Conservation (phyloP, 2,113 vertebrate genomes). For the Accipiter virgatus region DNA sequence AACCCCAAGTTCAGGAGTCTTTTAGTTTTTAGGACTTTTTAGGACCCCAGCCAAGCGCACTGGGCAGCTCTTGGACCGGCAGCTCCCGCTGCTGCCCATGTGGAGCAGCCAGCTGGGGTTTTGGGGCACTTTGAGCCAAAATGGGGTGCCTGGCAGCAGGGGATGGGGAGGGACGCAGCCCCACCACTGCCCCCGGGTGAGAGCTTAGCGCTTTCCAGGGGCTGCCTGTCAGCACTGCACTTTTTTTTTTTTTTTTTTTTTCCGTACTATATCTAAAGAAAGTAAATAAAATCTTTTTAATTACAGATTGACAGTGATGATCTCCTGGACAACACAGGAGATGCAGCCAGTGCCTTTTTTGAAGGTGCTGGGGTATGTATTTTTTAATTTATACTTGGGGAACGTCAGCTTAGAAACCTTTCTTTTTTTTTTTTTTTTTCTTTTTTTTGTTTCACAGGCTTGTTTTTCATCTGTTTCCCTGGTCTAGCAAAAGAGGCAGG, state of each 20-base stretch:
- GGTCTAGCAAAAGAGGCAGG: background rate
- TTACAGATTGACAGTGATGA: no score
- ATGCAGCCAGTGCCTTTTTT: constrained; percentile 91
- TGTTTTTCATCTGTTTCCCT: background rate
- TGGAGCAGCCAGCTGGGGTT: accelerated
- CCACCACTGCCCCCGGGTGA: background rate
- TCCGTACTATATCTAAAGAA: no score
- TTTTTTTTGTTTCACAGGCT: background rate
- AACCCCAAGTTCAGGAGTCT: background rate
- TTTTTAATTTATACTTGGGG: background rate
- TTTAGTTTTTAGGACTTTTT: background rate
- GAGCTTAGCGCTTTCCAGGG: accelerated
- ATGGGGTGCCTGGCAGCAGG: background rate
- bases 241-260: background rate
- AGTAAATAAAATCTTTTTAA: no score
- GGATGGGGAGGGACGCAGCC: background rate
- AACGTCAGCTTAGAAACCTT: background rate
- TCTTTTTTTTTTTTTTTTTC: background rate
- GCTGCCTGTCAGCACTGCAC: background rate
- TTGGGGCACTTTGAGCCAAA: background rate
- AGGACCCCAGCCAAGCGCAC: background rate
- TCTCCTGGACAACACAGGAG: constrained; percentile 68
- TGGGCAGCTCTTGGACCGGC: no score
- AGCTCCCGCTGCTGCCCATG: background rate
- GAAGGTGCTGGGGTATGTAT: constrained; percentile 87